Evolutionary conservation across 2,888 invertebrate genomes (phyloP).

Genomic region (Aporophyla nigra): DNA sequence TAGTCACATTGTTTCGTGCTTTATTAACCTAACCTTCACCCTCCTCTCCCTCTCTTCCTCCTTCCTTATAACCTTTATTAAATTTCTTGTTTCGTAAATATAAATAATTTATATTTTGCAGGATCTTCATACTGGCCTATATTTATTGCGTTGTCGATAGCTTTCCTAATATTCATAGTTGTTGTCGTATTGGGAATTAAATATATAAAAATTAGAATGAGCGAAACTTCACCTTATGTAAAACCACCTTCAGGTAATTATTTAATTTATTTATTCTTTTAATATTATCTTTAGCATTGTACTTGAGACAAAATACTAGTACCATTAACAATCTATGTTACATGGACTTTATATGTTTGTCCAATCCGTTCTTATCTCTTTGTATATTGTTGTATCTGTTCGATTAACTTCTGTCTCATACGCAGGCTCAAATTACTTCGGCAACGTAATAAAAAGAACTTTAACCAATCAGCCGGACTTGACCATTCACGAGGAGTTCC

Average conservation of each 20-base stretch:
- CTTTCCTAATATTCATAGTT: conserved; percentile 86
- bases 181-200: conserved; percentile 86
- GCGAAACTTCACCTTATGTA: conserved; percentile 84
- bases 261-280: not conserved
- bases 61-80: not conserved
- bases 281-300: no score
- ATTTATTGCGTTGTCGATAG: conserved; percentile 83
- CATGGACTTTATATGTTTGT: not conserved
- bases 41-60: no score
- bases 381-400: not conserved
- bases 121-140: conserved; percentile 87
- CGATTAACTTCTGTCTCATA: conserved; percentile 18
- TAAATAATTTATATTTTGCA: conserved; percentile 68
- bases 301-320: not conserved
- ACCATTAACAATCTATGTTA: no score
- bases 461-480: conserved; percentile 95
- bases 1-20: not conserved
- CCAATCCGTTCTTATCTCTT: not conserved
- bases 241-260: conserved; percentile 86
- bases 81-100: not conserved
- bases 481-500: conserved; percentile 93
- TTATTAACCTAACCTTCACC: not conserved
- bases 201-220: conserved; percentile 86
- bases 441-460: conserved; percentile 95
- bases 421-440: conserved; percentile 93